Base-by-base conservation (phyloP, 2,113 vertebrate species). In the Mustela nigripes region DNA sequence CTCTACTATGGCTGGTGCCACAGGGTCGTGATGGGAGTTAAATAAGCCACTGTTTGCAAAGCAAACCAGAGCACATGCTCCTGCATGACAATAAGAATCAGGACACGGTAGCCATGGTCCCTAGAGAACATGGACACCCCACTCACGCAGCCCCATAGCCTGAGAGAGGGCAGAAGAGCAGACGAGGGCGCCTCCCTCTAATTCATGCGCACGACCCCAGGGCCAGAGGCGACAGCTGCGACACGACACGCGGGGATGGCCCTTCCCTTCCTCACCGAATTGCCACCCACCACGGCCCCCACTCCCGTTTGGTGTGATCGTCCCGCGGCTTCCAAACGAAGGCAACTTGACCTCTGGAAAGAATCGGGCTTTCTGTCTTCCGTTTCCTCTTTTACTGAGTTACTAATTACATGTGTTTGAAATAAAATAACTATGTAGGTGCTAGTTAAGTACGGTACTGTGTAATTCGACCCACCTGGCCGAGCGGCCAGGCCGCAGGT, bases 171-270 rank as follows among this genome's bases (percentile, higher is more conserved):
- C 39, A 78, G 19, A 5, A 1, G 0, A 0, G 1, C 63, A 28
- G 7, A 33, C 7, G 0, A 0, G 45, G 11, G 4, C 45, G 5
- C 28, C 45, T 33, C 45, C 4, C 14, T 67, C 15, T 9, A 33
- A 31, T 2, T 50, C 28, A 10, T 10, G 45, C 4, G 8, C 11
- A 4, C 10, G 8, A 28, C 31, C 8, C 16, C 7, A 12, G 4
- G 19, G 11, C 50, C 78, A 56, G 33, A 36, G 33, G 50, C 1
- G 50, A 56, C 11, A 24, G 50, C 12, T 31, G 19, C 2, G 50
- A 36, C 33, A 24, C 5, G 1, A 36, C 33, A 24, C 5, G 1
- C 3, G 10, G 78, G 5, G 31, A 50, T 1, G 18, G 19, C 50
- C 19, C 50, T 36, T 81, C 31, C 50, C 33, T n/a, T 53, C 48